Conservation (phyloP, 1,140 invertebrate species). For the Pseudachorutes palmiensis region DNA sequence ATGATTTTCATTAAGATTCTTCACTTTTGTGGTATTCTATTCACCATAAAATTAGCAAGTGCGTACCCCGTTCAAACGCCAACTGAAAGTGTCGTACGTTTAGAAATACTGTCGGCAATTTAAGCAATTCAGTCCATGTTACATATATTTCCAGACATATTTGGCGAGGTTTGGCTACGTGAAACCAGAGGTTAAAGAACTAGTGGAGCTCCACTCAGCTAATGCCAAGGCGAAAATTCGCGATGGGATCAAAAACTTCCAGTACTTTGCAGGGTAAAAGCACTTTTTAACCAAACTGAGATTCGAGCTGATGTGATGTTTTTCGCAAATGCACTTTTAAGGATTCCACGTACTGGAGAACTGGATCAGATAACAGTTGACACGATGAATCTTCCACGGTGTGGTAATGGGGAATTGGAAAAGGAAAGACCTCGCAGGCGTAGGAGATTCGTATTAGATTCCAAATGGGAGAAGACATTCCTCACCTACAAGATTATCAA, state of each 20-base stretch:
- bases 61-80: background rate
- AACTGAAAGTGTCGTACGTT: background rate
- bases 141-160: background rate
- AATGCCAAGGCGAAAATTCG: background rate
- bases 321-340: too few relatives aligned
- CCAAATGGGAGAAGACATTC: conserved; percentile 9
- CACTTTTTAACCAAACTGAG: too few relatives aligned
- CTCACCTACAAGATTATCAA: conserved; percentile 7
- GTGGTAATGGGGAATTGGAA: background rate
- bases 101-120: background rate
- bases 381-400: conserved; percentile 10
- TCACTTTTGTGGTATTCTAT: too few relatives aligned
- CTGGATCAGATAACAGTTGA: background rate
- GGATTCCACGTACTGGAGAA: background rate
- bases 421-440: background rate
- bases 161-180: conserved; percentile 1
- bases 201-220: background rate
- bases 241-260: conserved; percentile 4
- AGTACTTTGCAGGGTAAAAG: conserved; percentile 14
- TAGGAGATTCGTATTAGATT: background rate
- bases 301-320: too few relatives aligned
- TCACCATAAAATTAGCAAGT: too few relatives aligned
- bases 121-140: background rate
- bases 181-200: background rate
- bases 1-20: too few relatives aligned